Evolutionary conservation across 2,797 vertebrate genomes (phyloP), one percentile per base, ranked within the genome.

Genomic region (Syngnathus rostellatus): DNA sequence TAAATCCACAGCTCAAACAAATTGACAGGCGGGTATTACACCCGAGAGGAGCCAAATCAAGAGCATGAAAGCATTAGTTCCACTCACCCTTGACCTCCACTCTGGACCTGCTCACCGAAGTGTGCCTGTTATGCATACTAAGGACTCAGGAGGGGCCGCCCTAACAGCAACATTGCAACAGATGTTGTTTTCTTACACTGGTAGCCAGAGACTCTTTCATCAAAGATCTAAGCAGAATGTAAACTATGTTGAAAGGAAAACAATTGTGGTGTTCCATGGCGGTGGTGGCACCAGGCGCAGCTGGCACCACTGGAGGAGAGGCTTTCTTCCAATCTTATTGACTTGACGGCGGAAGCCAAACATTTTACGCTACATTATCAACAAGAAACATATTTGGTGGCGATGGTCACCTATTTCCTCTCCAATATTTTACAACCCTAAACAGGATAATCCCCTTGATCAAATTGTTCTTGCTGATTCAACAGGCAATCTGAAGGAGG

Each of bases 1-100:
- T 88, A 91, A 91, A 91, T 90, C 89, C 83, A 74, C 83, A 83
- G 86, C 87, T 90, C 87, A 89, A 90, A 90, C 87, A 90, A 90
- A 89, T 88, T 90, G 86, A 89, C 87, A 87, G 87, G 84, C 79
- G 84, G 81, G 86, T 86, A 87, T 88, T 88, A 88, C 89, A 89
- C 88, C 83, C 81, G 72, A 86, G 85, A 89, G 85, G 85, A 87
- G 84, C 83, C 79, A 82, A 84, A 89, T 90, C 84, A 89, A 88
- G 85, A 89, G 87, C 85, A 82, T 83, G 78, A 84, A 87, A 89
- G 83, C 84, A 87, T 88, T 88, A 88, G 86, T 85, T 84, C 78
- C 70, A 74, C 76, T 86, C 85, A 87, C 88, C 87, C 84, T 85
- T 81, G 78, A 88, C 87, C 89, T 80, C 72, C 83, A 75, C 88